phyloP scores from a whole-genome alignment of 92 coral and sea anemone species.

The Porites cylindrica region DNA sequence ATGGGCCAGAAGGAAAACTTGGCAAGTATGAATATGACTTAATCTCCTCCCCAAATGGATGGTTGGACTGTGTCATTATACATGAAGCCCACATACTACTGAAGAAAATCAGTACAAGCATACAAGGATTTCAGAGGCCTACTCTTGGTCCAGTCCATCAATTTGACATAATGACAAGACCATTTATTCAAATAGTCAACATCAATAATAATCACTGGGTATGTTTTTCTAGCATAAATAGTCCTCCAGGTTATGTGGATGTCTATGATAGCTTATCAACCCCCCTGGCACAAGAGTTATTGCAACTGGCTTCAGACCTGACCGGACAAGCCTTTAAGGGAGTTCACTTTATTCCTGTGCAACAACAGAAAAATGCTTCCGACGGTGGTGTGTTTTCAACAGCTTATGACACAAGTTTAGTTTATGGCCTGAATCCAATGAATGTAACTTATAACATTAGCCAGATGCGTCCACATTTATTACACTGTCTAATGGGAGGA shows the following conservation, averaged over 20 bases:
- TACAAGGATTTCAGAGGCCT: slow-evolving; percentile 73
- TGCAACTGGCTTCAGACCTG: slow-evolving; percentile 50
- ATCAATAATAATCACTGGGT: slow-evolving; percentile 66
- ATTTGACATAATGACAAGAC: slow-evolving; percentile 67
- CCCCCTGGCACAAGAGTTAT: slow-evolving; percentile 54
- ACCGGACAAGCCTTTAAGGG: slow-evolving; percentile 62
- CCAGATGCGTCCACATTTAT: slow-evolving; percentile 68
- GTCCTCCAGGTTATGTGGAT: slow-evolving; percentile 56
- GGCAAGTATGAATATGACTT: slow-evolving; percentile 56
- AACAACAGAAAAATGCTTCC: slow-evolving; percentile 50
- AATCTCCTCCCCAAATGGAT: slow-evolving; percentile 53
- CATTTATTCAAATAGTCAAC: slow-evolving; percentile 66
- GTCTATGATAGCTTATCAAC: slow-evolving; percentile 54
- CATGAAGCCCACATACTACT: slow-evolving; percentile 62
- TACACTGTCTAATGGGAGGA: slow-evolving; percentile 64
- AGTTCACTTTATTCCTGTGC: slow-evolving; percentile 48
- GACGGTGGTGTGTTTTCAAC: slow-evolving; percentile 32
- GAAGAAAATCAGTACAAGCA: slow-evolving; percentile 28
- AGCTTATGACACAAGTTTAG: slow-evolving; percentile 67
- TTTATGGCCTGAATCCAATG: slow-evolving; percentile 56
- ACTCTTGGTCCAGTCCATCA: slow-evolving; percentile 65
- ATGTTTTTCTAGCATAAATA: slow-evolving; percentile 48
- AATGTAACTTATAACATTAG: slow-evolving; percentile 45
- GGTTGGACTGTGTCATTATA: slow-evolving; percentile 72
- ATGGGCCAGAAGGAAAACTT: slow-evolving; percentile 52